Evolutionary conservation across 2,888 invertebrate genomes (phyloP).

Genomic region (Lithophane semibrunnea): DNA sequence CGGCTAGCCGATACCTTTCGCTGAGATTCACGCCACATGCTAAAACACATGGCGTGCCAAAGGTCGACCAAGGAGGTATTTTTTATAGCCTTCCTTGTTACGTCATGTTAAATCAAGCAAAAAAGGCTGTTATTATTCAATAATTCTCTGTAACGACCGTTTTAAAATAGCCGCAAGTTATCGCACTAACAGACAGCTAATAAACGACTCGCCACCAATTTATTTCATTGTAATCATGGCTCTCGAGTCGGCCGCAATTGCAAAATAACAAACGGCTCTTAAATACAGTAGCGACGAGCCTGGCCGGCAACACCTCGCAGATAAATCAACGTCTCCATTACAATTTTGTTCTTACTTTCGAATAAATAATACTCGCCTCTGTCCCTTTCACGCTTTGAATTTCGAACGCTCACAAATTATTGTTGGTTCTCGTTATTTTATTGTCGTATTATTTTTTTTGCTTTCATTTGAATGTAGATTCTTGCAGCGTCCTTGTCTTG

Average conservation of each 20-base stretch:
- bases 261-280: constrained; percentile 82
- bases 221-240: constrained; percentile 81
- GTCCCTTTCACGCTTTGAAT: constrained; percentile 85
- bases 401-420: constrained; percentile 88
- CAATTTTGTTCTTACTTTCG: constrained; percentile 84
- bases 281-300: constrained; percentile 83
- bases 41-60: constrained; percentile 82
- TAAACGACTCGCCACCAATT: constrained; percentile 76
- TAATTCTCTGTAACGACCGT: constrained; percentile 60
- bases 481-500: constrained; percentile 59
- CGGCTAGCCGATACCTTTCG: constrained; percentile 75
- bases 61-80: constrained; percentile 86
- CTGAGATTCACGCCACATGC: constrained; percentile 86
- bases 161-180: constrained; percentile 61
- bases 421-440: constrained; percentile 87
- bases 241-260: constrained; percentile 75
- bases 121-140: constrained; percentile 65
- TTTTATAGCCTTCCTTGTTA: constrained; percentile 81
- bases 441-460: constrained; percentile 73
- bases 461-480: constrained; percentile 68
- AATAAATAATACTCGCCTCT: constrained; percentile 80
- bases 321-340: constrained; percentile 88
- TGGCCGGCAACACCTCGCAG: constrained; percentile 74
- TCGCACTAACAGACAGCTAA: constrained; percentile 60
- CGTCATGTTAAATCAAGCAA: constrained; percentile 68